Evolutionary conservation across 2,797 vertebrate species (phyloP), one percentile per base, ranked within the genome.

Genomic region (Oreortyx pictus): DNA sequence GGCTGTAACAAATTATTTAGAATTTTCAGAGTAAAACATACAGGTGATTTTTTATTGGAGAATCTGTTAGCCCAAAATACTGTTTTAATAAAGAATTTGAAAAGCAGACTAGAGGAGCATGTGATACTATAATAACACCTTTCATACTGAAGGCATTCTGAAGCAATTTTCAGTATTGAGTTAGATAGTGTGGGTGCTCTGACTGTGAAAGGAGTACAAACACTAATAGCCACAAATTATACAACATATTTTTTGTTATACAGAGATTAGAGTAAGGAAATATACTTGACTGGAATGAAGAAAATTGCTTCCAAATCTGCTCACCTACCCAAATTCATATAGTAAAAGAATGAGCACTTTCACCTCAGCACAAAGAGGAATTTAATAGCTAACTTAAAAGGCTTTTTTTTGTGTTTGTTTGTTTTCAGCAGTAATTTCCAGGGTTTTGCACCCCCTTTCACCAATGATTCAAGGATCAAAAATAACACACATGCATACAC

Each of bases 81-180:
- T 85, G 41, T 93, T 97, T 95, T 89, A 96, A 96, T 94, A 86
- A 92, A 93, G 87, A 94, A 81, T 88, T 89, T 95, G 85, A 96
- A 95, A 93, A 82, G 86, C 44, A 86, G 92, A 94, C 86, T 91
- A 29, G 57, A 91, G 74, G 50, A 90, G 86, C 84, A 96, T 94
- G 96, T 96, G 90, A 94, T 97, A 90, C 72, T 82, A 59, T 95
- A 97, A 90, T 90, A 89, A 67, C 77, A 88, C 73, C 95, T 96
- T 96, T 96, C 89, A 92, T 79, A 91, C 60, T 47, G 37, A 95
- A 91, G 81, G 47, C 67, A 93, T 97, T 95, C 93, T 77, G 76
- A 95, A 86, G 89, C 92, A 94, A 91, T 89, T 95, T 88, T 88
- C 82, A 73, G 78, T 95, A 94, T 92, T 81, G 85, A 95, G 59